Evolutionary conservation across 2,797 vertebrate species (phyloP), one percentile per base, ranked within the genome.

Genomic region (Cuculus canorus): DNA sequence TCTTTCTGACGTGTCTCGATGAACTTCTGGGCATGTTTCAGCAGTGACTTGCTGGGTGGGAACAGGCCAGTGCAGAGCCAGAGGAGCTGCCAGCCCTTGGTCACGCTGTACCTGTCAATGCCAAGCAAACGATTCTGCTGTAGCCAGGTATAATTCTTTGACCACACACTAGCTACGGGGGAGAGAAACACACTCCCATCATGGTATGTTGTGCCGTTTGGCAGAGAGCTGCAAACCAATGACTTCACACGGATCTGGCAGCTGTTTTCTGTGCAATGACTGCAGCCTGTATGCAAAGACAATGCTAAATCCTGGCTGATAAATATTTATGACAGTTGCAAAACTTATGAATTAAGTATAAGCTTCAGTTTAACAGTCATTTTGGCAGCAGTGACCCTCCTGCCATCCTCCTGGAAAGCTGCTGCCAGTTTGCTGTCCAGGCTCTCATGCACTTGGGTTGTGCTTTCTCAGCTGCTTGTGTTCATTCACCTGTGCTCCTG

Each of bases 61-160:
- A 99, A 99, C 82, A 99, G 98, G 57, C 99, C 99, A 0, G 99
- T 99, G 96, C 99, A 99, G 37, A 99, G 98, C 99, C 99, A 99
- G 37, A 99, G 97, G 75, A 99, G 98, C 97, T 99, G 99, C 99
- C 99, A 99, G 87, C 99, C 99, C 73, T 97, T 98, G 93, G 98
- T 98, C 79, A 99, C 47, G 0, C 99, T 99, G 96, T 98, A 98
- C 97, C 99, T 99, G 98, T 11, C 56, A 93, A 72, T 25, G 80
- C 66, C 79, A 63, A 82, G 77, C 56, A 54, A 90, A 68, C 0
- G 2, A 18, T 59, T 76, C 69, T 82, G 22, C 41, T 82, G 16
- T 8, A 57, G 48, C 63, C 35, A 65, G 21, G 2, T 3, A 5
- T 0, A 28, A 39, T 64, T 81, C 59, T 72, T 37, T 61, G 63